phyloP scores from a whole-genome alignment of 2,113 vertebrate species.

The Hiodon tergisus region DNA sequence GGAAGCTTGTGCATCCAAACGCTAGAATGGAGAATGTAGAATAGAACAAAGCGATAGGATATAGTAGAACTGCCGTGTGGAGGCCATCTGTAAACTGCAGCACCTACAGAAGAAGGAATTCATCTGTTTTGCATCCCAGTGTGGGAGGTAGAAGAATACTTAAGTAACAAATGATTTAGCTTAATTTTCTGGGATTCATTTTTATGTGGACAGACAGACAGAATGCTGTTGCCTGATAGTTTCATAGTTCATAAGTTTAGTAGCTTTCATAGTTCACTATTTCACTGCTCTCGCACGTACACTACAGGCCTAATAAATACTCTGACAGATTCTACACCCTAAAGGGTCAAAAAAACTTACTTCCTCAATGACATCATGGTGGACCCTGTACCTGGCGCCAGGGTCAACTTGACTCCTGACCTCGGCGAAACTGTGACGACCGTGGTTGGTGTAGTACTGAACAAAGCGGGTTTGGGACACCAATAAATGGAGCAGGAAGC shows the following conservation, averaged over 20 bases:
- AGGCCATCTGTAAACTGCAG: not conserved
- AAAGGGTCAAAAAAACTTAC: constrained; percentile 53
- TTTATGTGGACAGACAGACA: not conserved
- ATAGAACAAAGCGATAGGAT: not conserved
- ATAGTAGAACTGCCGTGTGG: not conserved
- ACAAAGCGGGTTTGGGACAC: constrained; percentile 83
- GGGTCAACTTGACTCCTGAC: constrained; percentile 40
- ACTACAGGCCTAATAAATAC: not conserved
- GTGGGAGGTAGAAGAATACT: no score
- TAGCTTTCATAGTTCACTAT: not conserved
- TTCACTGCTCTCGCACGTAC: not conserved
- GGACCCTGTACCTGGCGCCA: constrained; percentile 71
- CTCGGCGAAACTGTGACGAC: constrained; percentile 46
- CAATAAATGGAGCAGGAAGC: constrained; percentile 85
- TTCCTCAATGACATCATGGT: constrained; percentile 84
- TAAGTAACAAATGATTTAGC: no score
- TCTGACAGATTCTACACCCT: not conserved
- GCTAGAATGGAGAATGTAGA: constrained; percentile 12
- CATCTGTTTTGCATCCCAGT: not conserved
- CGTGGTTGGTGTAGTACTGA: constrained; percentile 70
- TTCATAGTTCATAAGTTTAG: no score
- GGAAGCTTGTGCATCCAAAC: not conserved
- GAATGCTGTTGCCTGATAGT: no score
- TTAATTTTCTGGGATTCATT: not conserved
- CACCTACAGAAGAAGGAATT: not conserved